Base-by-base conservation (phyloP, 2,113 vertebrate species). In the Serilophus lunatus region DNA sequence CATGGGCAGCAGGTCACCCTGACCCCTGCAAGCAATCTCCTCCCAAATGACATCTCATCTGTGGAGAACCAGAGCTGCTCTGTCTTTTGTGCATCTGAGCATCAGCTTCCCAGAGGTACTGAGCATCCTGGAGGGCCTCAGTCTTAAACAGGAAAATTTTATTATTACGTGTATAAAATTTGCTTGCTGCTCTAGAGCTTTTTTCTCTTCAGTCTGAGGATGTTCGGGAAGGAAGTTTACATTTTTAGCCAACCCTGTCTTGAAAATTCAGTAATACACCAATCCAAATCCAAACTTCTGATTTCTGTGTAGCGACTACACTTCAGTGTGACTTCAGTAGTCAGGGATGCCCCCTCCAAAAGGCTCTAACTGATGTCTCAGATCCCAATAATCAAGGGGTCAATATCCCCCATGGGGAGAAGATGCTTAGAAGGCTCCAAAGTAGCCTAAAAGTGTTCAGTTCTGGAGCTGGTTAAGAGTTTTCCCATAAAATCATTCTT, bases 381-480 rank as follows among this genome's bases (percentile, higher is more conserved):
- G 61, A 82, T 12, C n/a, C 53, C 59, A 35, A 76, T 23, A 36
- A 2, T 38, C 50, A 75, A 33, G 20, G 15, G 28, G 19, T 88
- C 68, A 69, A 23, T 14, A 45, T 13, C 28, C 6, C 1, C 35
- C 23, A 35, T 0, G 3, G 14, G 23, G 16, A 12, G 0, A 60
- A 44, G 50, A 77, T 20, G 18, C 20, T 72, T 68, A 35, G 33
- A 79, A 82, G 33, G 29, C 44, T 89, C 69, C 77, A 71, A 86
- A 89, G 13, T 8, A 24, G 24, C 38, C 33, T 78, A 22, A 72
- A 71, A 33, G 36, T 56, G 31, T 15, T 57, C 51, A 80, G 38
- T 1, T 1, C 10, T 7, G 0, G n/a, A 69, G 19, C 36, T 33
- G 42, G 5, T 31, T 47, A 31, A 36, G 51, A 64, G 25, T 18